Base-by-base conservation (phyloP, 2,113 vertebrate species). In the Pseudorhombus dupliciocellatus region DNA sequence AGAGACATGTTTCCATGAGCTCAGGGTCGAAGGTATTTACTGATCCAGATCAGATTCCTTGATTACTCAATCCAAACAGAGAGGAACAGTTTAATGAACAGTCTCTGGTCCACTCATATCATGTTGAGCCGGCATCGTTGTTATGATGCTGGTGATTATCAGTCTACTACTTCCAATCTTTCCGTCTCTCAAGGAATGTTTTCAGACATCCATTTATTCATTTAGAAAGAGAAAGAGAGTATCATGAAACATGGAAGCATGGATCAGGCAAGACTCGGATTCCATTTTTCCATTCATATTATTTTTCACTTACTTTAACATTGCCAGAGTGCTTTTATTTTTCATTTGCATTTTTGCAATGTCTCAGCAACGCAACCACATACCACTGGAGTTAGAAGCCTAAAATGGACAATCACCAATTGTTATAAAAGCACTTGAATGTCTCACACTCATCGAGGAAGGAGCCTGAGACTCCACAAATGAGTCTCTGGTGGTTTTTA, bases 1-100 rank as follows among this genome's bases (percentile, higher is more conserved):
- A 70, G 63, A 56, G 63, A 57, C 37, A 54, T 81, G 72, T 82
- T 84, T 84, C 85, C 70, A 61, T 83, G 75, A 73, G 70, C 68
- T 83, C 80, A 66, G 31, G 52, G 46, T 37, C 64, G 65, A 75
- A 60, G 34, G 48, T 70, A 56, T 70, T 59, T 61, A 64, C 62
- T 63, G 50, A n/a, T 66, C 37, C 71, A 63, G 58, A 70, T 73
- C 68, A 69, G 56, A 59, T 79, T 78, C 74, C 63, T 30, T 71
- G 21, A 70, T 26, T 53, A 48, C 7, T 16, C 6, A 46, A 66
- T 72, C 48, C 22, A 75, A 69, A 48, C 70, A 71, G 44, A 48
- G 46, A 52, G 64, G 21, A 11, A 26, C 30, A 40, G n/a, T 62
- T 77, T 10, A 4, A 50, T 69, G 14, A 75, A 56, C 26, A 24